These are phyloP conservation scores for Chunga burmeisteri DNA, from an alignment of 2,113 vertebrate genomes.

Conservation along the genomic window DNA sequence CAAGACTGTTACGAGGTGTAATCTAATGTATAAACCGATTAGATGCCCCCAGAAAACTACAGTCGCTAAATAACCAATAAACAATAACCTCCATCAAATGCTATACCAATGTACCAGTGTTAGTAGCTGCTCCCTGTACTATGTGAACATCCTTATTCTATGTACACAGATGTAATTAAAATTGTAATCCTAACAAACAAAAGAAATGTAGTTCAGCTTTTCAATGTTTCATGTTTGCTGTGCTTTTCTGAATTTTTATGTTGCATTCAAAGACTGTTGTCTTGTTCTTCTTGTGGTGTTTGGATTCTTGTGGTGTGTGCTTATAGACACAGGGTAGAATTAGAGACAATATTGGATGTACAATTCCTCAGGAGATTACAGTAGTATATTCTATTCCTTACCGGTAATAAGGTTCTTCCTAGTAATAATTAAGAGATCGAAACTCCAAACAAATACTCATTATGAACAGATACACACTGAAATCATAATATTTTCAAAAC, in stretches of 20 bases:
- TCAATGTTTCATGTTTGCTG: conserved; percentile 94
- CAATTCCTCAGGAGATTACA: conserved; percentile 89
- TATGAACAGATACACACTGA: conserved; percentile 86
- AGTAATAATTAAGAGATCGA: conserved; percentile 86
- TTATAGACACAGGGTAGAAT: conserved; percentile 95
- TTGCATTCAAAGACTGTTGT: conserved; percentile 87
- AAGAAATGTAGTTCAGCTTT: conserved; percentile 89
- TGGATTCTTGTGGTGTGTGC: conserved; percentile 89
- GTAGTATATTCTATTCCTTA: conserved; percentile 87
- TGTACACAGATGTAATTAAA: conserved; percentile 99
- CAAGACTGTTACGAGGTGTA: conserved; percentile 86
- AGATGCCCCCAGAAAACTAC: conserved; percentile 80
- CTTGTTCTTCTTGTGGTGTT: conserved; percentile 90
- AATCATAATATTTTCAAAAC: conserved; percentile 94
- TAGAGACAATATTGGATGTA: conserved; percentile 93
- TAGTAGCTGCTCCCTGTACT: conserved; percentile 93
- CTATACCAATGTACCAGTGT: conserved; percentile 93
- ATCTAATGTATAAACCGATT: conserved; percentile 87
- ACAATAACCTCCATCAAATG: conserved; percentile 86
- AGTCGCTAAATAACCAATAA: conserved; percentile 85
- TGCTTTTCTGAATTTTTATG: conserved; percentile 85
- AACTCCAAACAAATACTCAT: conserved; percentile 84
- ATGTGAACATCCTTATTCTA: conserved; percentile 94
- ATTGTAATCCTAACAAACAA: conserved; percentile 97
- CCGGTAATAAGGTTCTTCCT: conserved; percentile 88